Base-by-base conservation (phyloP, 2,797 vertebrate species). In the Danio choprae region DNA sequence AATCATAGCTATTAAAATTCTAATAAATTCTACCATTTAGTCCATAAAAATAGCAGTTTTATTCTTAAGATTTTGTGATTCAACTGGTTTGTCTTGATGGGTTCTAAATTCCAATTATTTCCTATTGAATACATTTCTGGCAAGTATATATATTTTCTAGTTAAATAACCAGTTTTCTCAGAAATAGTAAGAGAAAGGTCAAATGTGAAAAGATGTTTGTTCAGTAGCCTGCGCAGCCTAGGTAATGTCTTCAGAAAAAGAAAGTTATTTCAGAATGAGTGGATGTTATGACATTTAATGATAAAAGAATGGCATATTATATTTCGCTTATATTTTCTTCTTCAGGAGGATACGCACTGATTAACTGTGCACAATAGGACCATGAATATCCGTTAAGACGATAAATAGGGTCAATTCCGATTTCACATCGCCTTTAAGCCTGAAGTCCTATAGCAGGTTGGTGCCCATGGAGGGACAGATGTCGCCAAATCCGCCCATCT, bases 401-500 rank as follows among this genome's bases (percentile, higher is more conserved):
- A 7, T 64, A 79, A 9, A 65, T 80, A 16, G 18, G 78, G 78
- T 58, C 51, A 58, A 38, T 65, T 65, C 56, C 46, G 29, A 64
- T 65, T 72, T 73, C 18, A 48, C 10, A 22, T 65, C 46, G 12
- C 22, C n/a, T 72, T 63, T 40, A 80, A 73, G 58, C 46, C 67
- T 62, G 58, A 73, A 65, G 40, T 46, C 22, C 12, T 12, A 63
- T 50, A 80, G 62, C 78, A 80, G 78, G 60, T 58, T 80, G 51
- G 56, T 72, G n/a, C 64, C 13, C 51, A 51, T 10, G 50, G 20
- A 60, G 65, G 70, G 84, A 84, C 84, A 95, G 93, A 92, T 94
- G 92, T 68, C 15, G 16, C 56, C 56, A 86, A 77, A 81, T 83
- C 69, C 89, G 86, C 88, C 90, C 87, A 76, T 87, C 90, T 91